Percentiles rank a stretch among this genome's conserved stretches.
These are phyloP conservation scores for Fregetta grallaria DNA, from an alignment of 2,113 vertebrate genomes.

Conservation along the genomic window DNA sequence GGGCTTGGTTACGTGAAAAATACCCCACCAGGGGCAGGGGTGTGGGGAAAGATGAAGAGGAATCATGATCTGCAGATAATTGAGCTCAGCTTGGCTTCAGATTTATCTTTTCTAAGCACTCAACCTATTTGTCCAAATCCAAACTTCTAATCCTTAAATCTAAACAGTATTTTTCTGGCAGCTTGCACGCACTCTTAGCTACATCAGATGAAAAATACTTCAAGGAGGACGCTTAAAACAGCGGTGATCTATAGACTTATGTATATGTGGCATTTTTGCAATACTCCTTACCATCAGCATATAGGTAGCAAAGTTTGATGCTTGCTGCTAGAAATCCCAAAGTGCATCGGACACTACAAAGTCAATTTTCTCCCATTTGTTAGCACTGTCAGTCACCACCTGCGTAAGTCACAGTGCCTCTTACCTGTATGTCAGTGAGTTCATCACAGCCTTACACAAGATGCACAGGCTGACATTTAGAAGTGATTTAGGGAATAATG, in stretches of 20 bases:
- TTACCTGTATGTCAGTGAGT: neutral
- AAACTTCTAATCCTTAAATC: slow-evolving; percentile 22
- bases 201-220: neutral
- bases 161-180: slow-evolving; percentile 39
- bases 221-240: neutral
- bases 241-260: neutral
- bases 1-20: slow-evolving; percentile 28
- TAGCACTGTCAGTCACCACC: neutral
- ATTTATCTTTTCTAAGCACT: slow-evolving; percentile 11
- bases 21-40: neutral
- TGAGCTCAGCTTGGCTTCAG: neutral
- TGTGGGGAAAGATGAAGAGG: neutral
- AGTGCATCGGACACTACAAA: neutral
- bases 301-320: neutral
- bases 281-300: neutral
- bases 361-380: neutral
- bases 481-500: neutral
- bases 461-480: neutral
- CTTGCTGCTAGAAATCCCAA: neutral
- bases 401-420: neutral
- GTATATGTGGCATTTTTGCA: neutral
- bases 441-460: neutral
- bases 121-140: neutral
- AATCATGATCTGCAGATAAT: neutral
- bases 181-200: neutral